Evolutionary conservation across 2,797 vertebrate species (phyloP).

Genomic region (Coendou prehensilis): DNA sequence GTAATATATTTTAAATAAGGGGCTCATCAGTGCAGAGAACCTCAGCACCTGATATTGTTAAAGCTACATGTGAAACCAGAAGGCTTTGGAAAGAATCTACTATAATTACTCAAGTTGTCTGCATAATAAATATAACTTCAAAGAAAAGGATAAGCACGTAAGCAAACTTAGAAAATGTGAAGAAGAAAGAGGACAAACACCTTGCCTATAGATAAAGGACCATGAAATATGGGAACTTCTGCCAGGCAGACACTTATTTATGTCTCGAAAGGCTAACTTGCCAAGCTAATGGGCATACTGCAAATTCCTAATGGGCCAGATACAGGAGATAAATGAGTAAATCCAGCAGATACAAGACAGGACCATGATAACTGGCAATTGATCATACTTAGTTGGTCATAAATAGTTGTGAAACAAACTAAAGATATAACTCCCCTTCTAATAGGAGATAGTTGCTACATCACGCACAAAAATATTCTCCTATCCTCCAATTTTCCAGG

Average conservation of each 20-base stretch:
- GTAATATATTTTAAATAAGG: constrained; percentile 36
- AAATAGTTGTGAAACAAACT: neutral
- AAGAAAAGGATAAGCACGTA: neutral
- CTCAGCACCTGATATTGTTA: neutral
- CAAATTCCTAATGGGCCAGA: neutral
- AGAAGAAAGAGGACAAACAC: neutral
- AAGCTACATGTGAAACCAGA: neutral
- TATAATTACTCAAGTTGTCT: neutral
- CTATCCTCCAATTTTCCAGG: neutral
- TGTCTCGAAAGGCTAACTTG: neutral
- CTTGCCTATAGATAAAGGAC: neutral
- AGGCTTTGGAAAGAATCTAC: neutral
- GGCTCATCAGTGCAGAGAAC: neutral
- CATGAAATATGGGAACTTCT: neutral
- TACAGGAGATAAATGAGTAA: neutral
- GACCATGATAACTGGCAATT: neutral
- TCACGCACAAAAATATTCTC: neutral
- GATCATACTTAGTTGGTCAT: neutral
- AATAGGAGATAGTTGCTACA: neutral
- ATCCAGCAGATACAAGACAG: neutral
- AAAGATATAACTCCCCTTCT: neutral
- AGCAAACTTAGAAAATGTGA: constrained; percentile 10
- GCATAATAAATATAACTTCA: constrained; percentile 47
- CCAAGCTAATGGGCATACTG: neutral
- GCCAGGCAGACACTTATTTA: neutral